Evolutionary conservation across 2,888 invertebrate genomes (phyloP), one percentile per base, ranked within the genome.

Genomic region (Pollenia griseotomentosa): DNA sequence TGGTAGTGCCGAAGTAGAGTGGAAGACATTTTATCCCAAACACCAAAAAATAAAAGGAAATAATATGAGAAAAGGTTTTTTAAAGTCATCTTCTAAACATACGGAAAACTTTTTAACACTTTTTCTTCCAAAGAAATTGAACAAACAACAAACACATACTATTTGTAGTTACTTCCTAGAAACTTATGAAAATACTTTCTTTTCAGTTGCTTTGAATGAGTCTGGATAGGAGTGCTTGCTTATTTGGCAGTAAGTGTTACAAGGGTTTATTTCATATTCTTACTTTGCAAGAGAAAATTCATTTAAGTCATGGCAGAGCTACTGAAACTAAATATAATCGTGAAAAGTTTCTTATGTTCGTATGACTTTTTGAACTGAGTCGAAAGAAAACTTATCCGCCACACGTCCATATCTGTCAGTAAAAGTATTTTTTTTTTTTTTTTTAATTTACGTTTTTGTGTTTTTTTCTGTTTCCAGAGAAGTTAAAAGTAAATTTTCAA

Each of bases 301-400:
- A 23, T 51, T 79, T 70, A 16, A 70, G 70, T 10, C 59, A 53
- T 61, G 14, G 8, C 42, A 23, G 23, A 78, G 55, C 57, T 57
- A 57, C 55, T 78, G n/a, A 23, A 78, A 59, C 51, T 59, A 65
- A 44, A 48, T 16, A 63, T 61, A 77, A 68, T 70, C 53, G 70
- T 71, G 65, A 83, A 83, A 83, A 83, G 71, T 80, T 84, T 65
- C 44, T 63, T 68, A 61, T 80, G 74, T 79, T 71, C 14, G 48
- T 44, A 75, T 80, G 74, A 70, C 75, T 80, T 80, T 83, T 77
- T 71, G 65, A 83, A 83, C 63, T 55, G 19, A 77, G 65, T 65
- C 70, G 68, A 75, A 79, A 46, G 66, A 79, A 84, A 84, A 85
- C 84, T 85, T 85, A 70, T 85, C 63, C 61, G 55, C 80, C 79